A percentile compares a stretch with the other conserved stretches of the same genome.
These are phyloP conservation scores for Frankliniella fusca DNA, from an alignment of 2,888 invertebrate species.

Conservation along the genomic window DNA sequence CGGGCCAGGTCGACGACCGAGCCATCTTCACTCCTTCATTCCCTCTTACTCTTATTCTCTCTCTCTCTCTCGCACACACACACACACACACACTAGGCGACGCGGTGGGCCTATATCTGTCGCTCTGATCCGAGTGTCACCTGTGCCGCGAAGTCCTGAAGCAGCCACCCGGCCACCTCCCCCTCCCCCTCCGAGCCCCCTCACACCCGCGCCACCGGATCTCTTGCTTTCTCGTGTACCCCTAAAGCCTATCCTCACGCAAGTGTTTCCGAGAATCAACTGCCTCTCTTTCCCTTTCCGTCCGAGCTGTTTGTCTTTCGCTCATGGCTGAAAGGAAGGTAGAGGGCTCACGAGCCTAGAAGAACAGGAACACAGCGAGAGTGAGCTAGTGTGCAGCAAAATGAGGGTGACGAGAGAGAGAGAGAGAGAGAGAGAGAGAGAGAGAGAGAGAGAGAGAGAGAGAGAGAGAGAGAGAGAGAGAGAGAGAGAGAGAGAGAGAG, in stretches of 20 bases:
- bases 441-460: neutral
- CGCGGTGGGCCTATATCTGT: too few species aligned
- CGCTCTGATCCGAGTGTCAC: too few species aligned
- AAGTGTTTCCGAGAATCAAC: too few species aligned
- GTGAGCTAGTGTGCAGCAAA: neutral
- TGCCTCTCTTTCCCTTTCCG: neutral
- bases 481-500: slow-evolving; percentile 14
- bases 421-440: neutral
- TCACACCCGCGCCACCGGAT: too few species aligned
- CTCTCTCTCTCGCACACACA: too few species aligned
- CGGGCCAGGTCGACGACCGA: neutral
- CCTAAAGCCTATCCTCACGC: too few species aligned
- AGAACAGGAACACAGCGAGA: neutral
- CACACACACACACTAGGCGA: too few species aligned
- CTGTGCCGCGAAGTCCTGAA: too few species aligned
- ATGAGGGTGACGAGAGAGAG: neutral
- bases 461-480: neutral
- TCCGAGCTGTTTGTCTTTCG: neutral
- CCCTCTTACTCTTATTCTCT: neutral
- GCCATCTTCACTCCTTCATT: neutral
- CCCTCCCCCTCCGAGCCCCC: too few species aligned
- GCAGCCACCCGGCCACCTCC: too few species aligned
- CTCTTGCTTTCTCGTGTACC: too few species aligned
- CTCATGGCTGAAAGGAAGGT: neutral
- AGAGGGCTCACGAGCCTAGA: neutral